Percentiles rank a stretch among this genome's conserved stretches.
phyloP scores from a whole-genome alignment of 2,888 invertebrate species.

The Conomelus anceps region DNA sequence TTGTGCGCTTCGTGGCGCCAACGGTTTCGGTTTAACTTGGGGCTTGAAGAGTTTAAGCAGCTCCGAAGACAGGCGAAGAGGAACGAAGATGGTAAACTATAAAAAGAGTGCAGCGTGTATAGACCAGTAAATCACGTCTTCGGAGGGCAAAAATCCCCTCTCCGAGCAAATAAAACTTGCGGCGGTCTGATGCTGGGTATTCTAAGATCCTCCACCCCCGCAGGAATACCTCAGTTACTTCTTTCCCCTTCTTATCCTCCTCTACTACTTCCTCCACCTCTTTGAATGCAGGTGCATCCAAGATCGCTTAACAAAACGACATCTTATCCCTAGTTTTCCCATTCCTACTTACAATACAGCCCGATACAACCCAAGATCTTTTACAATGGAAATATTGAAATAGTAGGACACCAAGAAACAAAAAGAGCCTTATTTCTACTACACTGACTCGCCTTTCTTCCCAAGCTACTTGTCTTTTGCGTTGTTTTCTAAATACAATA shows the following conservation, averaged over 20 bases:
- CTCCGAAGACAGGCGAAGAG: neutral
- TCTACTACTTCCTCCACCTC: neutral
- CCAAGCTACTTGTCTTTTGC: neutral
- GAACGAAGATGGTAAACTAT: neutral
- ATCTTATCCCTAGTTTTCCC: neutral
- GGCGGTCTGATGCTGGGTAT: too few species aligned
- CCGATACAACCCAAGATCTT: neutral
- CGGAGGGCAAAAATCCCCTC: neutral
- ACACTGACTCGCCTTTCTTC: neutral
- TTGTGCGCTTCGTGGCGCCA: neutral
- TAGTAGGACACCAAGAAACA: neutral
- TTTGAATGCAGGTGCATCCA: neutral
- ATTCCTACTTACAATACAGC: neutral
- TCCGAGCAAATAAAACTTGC: neutral
- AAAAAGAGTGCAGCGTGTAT: neutral
- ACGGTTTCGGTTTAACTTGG: too few species aligned
- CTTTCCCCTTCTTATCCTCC: too few species aligned
- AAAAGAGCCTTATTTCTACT: neutral
- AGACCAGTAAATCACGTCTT: neutral
- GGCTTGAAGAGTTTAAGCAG: too few species aligned
- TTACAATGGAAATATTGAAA: neutral
- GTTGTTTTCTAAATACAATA: neutral
- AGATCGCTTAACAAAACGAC: neutral
- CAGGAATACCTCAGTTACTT: neutral
- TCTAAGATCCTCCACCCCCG: neutral